A percentile compares a stretch with the other conserved stretches of the same genome.
phyloP scores from a whole-genome alignment of 35 echinoderm and acorn worm genomes.

The Apostichopus californicus region DNA sequence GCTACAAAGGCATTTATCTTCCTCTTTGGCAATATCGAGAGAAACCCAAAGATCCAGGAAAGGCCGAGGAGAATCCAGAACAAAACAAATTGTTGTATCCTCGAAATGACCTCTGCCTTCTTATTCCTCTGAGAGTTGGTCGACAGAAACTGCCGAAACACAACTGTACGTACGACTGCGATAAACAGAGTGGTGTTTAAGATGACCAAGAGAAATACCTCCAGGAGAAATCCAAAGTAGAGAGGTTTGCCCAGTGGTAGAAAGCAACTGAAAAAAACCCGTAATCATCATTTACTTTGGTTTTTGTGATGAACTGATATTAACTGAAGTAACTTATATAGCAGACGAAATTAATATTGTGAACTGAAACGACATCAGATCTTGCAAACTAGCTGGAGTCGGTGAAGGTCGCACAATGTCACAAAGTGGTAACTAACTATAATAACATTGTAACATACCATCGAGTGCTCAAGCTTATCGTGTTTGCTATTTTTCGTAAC shows the following conservation, averaged over 20 bases:
- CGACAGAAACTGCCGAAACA: slow-evolving; percentile 14
- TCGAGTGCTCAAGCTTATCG: too few relatives aligned
- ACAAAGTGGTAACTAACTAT: too few relatives aligned
- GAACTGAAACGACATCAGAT: too few relatives aligned
- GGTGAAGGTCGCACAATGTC: too few relatives aligned
- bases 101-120: background rate
- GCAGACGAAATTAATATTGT: too few relatives aligned
- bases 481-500: too few relatives aligned
- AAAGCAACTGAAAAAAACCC: background rate
- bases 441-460: too few relatives aligned
- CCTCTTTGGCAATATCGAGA: background rate
- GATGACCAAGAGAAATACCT: background rate
- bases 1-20: background rate
- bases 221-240: slow-evolving; percentile 3
- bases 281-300: too few relatives aligned
- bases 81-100: slow-evolving; percentile 22
- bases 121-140: background rate
- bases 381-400: too few relatives aligned
- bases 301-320: too few relatives aligned
- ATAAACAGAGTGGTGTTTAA: slow-evolving; percentile 5
- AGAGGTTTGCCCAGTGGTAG: background rate
- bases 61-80: slow-evolving; percentile 25
- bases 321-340: too few relatives aligned
- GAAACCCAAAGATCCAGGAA: slow-evolving; percentile 27
- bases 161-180: background rate